Evolutionary conservation across 2,888 invertebrate genomes (phyloP).

Genomic region (Uropetala carovei): DNA sequence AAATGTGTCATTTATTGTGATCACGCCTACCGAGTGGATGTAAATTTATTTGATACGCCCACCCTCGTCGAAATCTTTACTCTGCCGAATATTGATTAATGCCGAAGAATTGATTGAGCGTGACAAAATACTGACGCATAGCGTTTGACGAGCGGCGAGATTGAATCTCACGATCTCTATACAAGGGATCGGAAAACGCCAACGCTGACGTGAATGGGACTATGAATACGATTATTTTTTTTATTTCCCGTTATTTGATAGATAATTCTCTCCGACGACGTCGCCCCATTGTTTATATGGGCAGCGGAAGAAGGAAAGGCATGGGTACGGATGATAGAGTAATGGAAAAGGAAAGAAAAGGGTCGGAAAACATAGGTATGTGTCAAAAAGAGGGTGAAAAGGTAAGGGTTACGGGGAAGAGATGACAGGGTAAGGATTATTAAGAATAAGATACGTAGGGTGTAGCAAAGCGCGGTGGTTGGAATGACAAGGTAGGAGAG

Average conservation of each 20-base stretch:
- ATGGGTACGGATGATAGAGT: no score
- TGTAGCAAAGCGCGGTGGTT: no score
- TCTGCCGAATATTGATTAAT: not conserved
- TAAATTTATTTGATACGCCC: not conserved
- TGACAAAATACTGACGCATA: not conserved
- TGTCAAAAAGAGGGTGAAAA: not conserved
- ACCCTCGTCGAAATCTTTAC: not conserved
- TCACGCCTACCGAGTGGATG: not conserved
- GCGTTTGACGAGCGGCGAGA: not conserved
- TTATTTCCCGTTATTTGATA: not conserved
- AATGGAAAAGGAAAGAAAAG: not conserved
- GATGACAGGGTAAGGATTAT: no score
- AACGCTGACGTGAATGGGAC: conserved; percentile 1
- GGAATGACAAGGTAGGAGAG: no score
- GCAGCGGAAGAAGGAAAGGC: no score
- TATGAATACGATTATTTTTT: not conserved
- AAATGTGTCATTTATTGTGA: no score
- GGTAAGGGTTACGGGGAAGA: no score
- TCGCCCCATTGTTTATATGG: not conserved
- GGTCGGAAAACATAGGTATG: not conserved
- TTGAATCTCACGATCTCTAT: not conserved
- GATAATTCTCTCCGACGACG: not conserved
- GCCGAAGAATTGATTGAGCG: not conserved
- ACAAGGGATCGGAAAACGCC: not conserved
- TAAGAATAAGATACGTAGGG: no score